Evolutionary conservation across 2,888 invertebrate genomes (phyloP), one percentile per base, ranked within the genome.

Genomic region (Nephrotoma guestfalica): DNA sequence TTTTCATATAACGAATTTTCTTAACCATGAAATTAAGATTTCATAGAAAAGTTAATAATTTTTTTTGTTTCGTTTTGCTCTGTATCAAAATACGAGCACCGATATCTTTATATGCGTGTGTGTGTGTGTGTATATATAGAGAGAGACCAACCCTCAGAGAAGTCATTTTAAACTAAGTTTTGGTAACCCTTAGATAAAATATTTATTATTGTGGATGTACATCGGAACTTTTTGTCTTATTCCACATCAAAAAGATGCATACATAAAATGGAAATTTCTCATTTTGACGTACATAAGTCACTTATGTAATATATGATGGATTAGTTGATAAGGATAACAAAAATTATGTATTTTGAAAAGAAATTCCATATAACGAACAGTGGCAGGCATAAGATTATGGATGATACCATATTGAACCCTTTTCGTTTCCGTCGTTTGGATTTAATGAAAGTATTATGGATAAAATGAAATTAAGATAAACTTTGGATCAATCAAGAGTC

Each of bases 21-120:
- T 84, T 84, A 84, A 84, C 84, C 84, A 84, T 84, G 84, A 84
- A 84, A 84, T 84, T 41, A 41, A 84, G 42, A 84, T 84, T 84
- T 84, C 84, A 41, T 42, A 84, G 71, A 71, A 71, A 71, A 71
- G 71, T 71, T 71, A 30, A 7, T 71, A 30, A 30, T 15, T 71
- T 30, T 71, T 18, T 15, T 57, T 18, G 18, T 18, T 51, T 71
- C 11, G 71, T 7, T 71, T 71, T 9, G 43, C 5, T 43, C 43
- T 51, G 51, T 18, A 51, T 51, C 51, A 51, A 51, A 51, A 51
- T 51, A 51, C n/a, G 9, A 30, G 71, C 9, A 71, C 11, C 18
- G 18, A 71, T 30, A 71, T 30, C 30, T 30, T 30, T 30, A 30
- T 30, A 30, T 30, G 30, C 30, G 30, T 30, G 30, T 30, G 30